These are phyloP conservation scores for Alouatta palliata DNA, from an alignment of 2,113 vertebrate genomes.

Conservation along the genomic window DNA sequence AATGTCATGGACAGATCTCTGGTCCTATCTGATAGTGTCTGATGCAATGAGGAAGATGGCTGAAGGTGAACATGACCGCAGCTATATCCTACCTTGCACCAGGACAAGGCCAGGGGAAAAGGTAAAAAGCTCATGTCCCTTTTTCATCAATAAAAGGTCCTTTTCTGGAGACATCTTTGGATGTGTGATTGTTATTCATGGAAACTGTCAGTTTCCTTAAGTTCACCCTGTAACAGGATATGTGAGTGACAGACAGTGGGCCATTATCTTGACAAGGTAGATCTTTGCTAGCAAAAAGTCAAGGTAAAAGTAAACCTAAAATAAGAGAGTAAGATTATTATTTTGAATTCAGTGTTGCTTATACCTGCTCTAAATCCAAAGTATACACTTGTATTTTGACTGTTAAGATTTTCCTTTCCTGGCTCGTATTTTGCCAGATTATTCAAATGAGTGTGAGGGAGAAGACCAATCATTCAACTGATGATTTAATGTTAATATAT, in stretches of 20 bases:
- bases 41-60: background rate
- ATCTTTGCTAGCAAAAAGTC: constrained; percentile 70
- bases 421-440: background rate
- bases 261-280: constrained; percentile 69
- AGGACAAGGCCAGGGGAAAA: constrained; percentile 41
- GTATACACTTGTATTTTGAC: constrained; percentile 39
- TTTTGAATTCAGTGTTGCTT: constrained; percentile 63
- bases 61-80: background rate
- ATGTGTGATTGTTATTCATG: constrained; percentile 80
- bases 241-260: constrained; percentile 75
- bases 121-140: background rate
- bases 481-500: constrained; percentile 47
- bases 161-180: constrained; percentile 59
- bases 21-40: background rate
- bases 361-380: background rate
- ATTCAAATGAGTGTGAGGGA: background rate
- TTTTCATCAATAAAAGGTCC: constrained; percentile 66
- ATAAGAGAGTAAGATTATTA: constrained; percentile 45
- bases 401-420: background rate
- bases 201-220: constrained; percentile 80
- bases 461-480: background rate
- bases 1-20: background rate
- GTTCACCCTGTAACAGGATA: constrained; percentile 70
- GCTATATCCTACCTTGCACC: background rate
- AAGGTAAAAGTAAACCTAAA: constrained; percentile 64